A percentile compares a stretch with the other conserved stretches of the same genome.
These are phyloP conservation scores for Cryptocephalus primarius DNA, from an alignment of 2,888 invertebrate genomes.

Conservation along the genomic window DNA sequence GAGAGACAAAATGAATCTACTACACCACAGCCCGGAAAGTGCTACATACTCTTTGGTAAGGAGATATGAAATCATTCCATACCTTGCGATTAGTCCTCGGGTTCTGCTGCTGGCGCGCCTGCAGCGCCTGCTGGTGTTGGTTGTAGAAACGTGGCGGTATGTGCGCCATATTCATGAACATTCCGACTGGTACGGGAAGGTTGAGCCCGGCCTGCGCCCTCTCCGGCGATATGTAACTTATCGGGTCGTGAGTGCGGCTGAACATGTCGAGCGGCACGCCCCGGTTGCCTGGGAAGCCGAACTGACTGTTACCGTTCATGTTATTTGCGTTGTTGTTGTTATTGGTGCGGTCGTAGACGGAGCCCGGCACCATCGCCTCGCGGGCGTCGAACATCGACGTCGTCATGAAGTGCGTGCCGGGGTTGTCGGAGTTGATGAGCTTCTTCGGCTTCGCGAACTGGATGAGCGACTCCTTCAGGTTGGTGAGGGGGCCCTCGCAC, in stretches of 20 bases:
- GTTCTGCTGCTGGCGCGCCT: slow-evolving; percentile 39
- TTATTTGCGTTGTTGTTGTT: slow-evolving; percentile 33
- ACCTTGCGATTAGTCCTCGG: slow-evolving; percentile 18
- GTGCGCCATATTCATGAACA: slow-evolving; percentile 85
- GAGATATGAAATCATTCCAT: no score
- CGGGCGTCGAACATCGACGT: slow-evolving; percentile 95
- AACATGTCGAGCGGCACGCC: slow-evolving; percentile 49
- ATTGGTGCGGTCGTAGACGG: slow-evolving; percentile 74
- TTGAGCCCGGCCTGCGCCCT: slow-evolving; percentile 65
- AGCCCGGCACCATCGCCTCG: slow-evolving; percentile 89
- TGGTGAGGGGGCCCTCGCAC: slow-evolving; percentile 95
- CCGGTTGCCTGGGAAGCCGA: slow-evolving; percentile 11
- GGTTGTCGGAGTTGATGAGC: slow-evolving; percentile 86
- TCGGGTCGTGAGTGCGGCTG: slow-evolving; percentile 73
- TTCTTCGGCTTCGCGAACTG: slow-evolving; percentile 97
- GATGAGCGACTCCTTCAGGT: slow-evolving; percentile 91
- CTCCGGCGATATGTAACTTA: slow-evolving; percentile 86
- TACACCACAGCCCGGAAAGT: no score
- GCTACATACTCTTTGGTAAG: no score
- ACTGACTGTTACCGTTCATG: slow-evolving; percentile 25
- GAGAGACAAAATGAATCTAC: no score
- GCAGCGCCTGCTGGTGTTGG: slow-evolving; percentile 59
- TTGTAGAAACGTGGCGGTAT: slow-evolving; percentile 67
- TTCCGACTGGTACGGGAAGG: slow-evolving; percentile 81
- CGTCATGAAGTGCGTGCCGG: slow-evolving; percentile 95